Evolutionary conservation across 2,797 vertebrate species (phyloP), one percentile per base, ranked within the genome.

Genomic region (Hydrophis major): DNA sequence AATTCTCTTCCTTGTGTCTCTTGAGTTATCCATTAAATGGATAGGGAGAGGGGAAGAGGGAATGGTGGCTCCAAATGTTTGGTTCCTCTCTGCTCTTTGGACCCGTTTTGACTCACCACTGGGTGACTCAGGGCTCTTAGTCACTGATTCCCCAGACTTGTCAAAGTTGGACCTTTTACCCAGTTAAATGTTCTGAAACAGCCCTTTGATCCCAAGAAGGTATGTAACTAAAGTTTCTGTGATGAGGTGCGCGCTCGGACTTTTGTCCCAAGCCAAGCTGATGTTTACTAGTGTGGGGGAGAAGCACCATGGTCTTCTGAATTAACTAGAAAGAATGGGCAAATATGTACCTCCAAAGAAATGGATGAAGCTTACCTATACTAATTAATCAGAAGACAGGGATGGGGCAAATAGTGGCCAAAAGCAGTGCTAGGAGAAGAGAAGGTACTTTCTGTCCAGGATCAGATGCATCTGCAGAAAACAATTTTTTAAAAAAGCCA

Each of bases 71-170:
- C 42, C 28, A 50, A 69, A 93, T 86, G n/a, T 86, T 78, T 90
- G 13, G 42, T 69, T 42, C 56, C 91, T 86, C 86, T 57, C 50
- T 86, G 89, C 57, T 83, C 91, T 94, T 91, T 57, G 50, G 91
- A 91, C 87, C 57, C 6, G 2, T 25, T 57, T 89, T 37, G 91
- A 87, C 78, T 50, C 91, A 88, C 42, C 20, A 7, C 27, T 1
- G 50, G 50, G 86, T 86, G 91, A 94, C 88, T 88, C 50, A 83
- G 6, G 16, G 18, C 32, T 25, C 53, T 91, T 28, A 66, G 57
- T 89, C 87, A 78, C 63, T 92, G 89, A 92, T 32, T 47, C 37
- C 57, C 20, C n/a, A n/a, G 91, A 59, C 55, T 63, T 53, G 56
- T 55, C 50, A 74, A 63, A 22, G 50, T 56, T 32, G 18, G 47